Base-by-base conservation (phyloP, 2,797 vertebrate species). In the Tenualosa ilisha region DNA sequence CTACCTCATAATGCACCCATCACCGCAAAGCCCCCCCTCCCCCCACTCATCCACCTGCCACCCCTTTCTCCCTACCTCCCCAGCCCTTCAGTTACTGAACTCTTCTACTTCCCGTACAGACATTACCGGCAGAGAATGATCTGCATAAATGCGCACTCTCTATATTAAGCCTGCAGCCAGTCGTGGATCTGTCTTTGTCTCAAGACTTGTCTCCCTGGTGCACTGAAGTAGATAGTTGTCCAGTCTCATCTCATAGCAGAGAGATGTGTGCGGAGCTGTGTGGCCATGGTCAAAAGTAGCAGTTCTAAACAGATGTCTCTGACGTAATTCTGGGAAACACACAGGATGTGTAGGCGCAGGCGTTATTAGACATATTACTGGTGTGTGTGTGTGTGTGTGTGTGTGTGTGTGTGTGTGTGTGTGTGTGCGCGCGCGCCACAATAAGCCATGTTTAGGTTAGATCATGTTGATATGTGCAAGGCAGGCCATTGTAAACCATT, bases 111-210 rank as follows among this genome's bases (percentile, higher is more conserved):
- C 49, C 63, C 75, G 11, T 85, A 46, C 46, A 82, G 82, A 26
- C 83, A 84, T 88, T 84, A 86, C 87, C 87, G 86, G 83, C 82
- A 79, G 68, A 75, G 84, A 83, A 84, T 43, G 49, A 17, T 43
- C 85, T 87, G 81, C 87, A 85, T 85, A 86, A 79, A 59, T 79
- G 51, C 3, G 40, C 50, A 53, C 51, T 53, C 43, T 75, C 75
- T 65, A 40, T 83, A 68, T 68, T 3, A 68, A 68, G 63, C 63
- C 63, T 17, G 3, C 26, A 31, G 63, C 26, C 63, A 13, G 11
- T 37, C 26, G 1, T 31, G 12, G 63, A 68, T 68, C 26, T 5
- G 63, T 68, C 63, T 68, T 31, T 68, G 63, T 31, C 63, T 68
- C 26, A 24, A 13, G 26, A 24, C 26, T n/a, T 9, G 56, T 59